phyloP scores from a whole-genome alignment of 2,113 vertebrate genomes.

The Microcebus lehilahytsara region DNA sequence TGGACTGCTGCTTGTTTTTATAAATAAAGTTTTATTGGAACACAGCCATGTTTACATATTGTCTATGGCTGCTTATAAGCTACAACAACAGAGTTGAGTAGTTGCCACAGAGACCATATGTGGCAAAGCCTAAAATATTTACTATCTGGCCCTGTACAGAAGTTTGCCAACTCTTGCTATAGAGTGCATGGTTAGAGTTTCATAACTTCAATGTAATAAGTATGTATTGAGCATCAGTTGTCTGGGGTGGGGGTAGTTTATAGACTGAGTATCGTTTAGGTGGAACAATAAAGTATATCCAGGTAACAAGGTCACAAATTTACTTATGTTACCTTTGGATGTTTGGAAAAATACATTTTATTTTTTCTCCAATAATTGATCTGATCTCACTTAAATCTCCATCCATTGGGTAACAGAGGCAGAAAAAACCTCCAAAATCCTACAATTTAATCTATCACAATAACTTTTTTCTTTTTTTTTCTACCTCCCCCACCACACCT shows the following conservation, averaged over 20 bases:
- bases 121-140: background rate
- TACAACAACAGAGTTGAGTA: background rate
- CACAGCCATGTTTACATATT: background rate
- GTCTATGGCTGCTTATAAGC: background rate
- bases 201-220: background rate
- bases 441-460: background rate
- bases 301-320: background rate
- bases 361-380: background rate
- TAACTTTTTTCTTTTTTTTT: too few species aligned
- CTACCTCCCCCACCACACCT: fast-evolving
- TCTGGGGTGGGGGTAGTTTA: background rate
- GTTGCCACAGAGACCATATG: background rate
- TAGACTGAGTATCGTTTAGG: background rate
- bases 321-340: background rate
- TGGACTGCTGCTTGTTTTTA: background rate
- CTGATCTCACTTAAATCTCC: background rate
- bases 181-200: background rate
- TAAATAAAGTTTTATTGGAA: conserved; percentile 34
- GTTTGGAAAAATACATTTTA: background rate
- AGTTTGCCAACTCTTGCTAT: background rate
- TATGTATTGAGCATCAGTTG: background rate
- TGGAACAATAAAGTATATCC: background rate
- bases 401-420: background rate
- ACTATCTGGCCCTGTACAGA: background rate
- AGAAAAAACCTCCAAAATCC: background rate